Base-by-base conservation (phyloP, 2,797 vertebrate species). In the Thunnus albacares region DNA sequence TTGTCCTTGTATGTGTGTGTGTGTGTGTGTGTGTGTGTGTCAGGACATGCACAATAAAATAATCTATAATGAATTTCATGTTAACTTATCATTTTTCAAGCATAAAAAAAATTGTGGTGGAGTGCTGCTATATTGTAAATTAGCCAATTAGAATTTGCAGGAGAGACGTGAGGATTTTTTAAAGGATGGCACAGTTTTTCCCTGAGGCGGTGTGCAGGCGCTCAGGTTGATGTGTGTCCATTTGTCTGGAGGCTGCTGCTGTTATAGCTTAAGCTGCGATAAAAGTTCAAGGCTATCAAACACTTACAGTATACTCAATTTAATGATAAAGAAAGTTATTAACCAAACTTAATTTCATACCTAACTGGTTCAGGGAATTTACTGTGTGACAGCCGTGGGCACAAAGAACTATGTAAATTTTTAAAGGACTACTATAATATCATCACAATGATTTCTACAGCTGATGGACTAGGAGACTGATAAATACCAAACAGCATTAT, bases 271-370 rank as follows among this genome's bases (percentile, higher is more conserved):
- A 83, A 89, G 59, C 80, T 58, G 58, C 18, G 75, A 90, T 87
- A 81, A 87, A 88, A 88, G 80, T 84, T 86, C 72, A 79, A 71
- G 68, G 64, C 82, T 77, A 84, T 91, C 76, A 81, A 79, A 87
- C 2, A 7, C 77, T 79, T 75, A 74, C 6, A 57, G 65, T 76
- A 45, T 76, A 38, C 51, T 82, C 64, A 66, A 71, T 89, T 81
- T 87, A 83, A 82, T 83, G 85, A 86, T 84, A 85, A 84, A 87
- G 75, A 89, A 87, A 88, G 64, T 88, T 90, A 87, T 82, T 86
- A 89, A 75, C 45, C 11, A 80, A 83, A 85, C 71, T 77, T 87
- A 86, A 92, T 91, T 90, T 88, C 87, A 90, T 85, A 84, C 79
- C 86, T 81, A 86, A 85, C 78, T 85, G 81, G 59, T 72, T 87